These are phyloP conservation scores for Dusona sp. DNA, from an alignment of 2,888 invertebrate species.

Conservation along the genomic window DNA sequence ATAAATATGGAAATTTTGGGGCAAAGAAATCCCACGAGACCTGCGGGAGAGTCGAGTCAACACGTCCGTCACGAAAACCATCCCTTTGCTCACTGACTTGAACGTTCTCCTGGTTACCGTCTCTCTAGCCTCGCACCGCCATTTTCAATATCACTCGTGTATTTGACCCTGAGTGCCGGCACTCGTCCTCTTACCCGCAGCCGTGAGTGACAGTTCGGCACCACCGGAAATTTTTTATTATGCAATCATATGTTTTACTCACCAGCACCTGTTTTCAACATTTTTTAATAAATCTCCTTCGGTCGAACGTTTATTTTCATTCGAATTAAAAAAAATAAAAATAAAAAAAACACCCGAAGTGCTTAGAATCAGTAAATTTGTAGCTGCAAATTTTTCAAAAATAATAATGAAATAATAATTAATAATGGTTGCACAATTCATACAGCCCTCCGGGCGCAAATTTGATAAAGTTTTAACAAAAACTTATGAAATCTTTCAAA, in stretches of 20 bases:
- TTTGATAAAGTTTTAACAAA: background rate
- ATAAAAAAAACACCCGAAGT: background rate
- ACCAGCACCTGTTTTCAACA: background rate
- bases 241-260: background rate
- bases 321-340: background rate
- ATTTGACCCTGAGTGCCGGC: conserved; percentile 53
- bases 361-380: background rate
- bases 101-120: conserved; percentile 64
- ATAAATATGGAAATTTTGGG: background rate
- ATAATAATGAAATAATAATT: background rate
- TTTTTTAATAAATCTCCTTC: background rate
- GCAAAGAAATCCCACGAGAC: background rate
- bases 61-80: conserved; percentile 70
- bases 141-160: conserved; percentile 69
- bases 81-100: conserved; percentile 71
- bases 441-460: too few species aligned
- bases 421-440: background rate
- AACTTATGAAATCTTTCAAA: background rate
- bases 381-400: background rate
- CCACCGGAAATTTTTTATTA: background rate
- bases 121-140: conserved; percentile 64
- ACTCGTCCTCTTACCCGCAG: conserved; percentile 60
- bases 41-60: conserved; percentile 36
- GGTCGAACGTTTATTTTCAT: background rate
- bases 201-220: conserved; percentile 34